Base-by-base conservation (phyloP, 2,797 vertebrate genomes). In the Myotis daubentonii region DNA sequence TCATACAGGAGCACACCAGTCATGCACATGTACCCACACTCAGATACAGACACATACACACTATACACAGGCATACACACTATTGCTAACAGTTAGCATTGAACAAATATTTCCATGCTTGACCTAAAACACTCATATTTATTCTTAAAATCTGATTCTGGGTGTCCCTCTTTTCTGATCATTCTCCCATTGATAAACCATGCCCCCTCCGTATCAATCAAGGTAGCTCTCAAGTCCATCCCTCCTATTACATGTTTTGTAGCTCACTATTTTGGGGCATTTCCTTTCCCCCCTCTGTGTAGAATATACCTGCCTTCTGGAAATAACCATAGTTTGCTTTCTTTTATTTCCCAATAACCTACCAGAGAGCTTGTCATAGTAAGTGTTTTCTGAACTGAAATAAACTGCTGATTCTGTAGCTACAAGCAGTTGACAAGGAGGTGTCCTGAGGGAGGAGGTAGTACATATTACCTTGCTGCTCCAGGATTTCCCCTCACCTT, bases 281-380 rank as follows among this genome's bases (percentile, higher is more conserved):
- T 70, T 87, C 3, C 1, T 89, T 90, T 83, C 66, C 33, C 13
- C 79, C 65, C 23, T 82, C 10, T 44, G 25, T 30, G 11, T 15
- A 66, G 13, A 57, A 23, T 79, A 33, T 74, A 81, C 72, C 30
- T 38, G 53, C 76, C 17, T 94, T 81, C 78, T 78, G 62, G 22
- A 87, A 93, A 84, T 53, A 84, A 25, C 11, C 70, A 22, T 68
- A 80, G 87, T 93, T 92, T 78, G 6, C 68, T 93, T 83, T 91
- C 28, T 92, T 92, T 95, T 92, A 71, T 82, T 94, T 95, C 20
- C 53, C 30, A 6, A 36, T 91, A 68, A 88, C 19, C 65, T 88
- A 88, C 62, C 4, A 82, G 36, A 86, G 53, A 55, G 36, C 12
- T 94, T 90, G 53, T 86, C 74, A 85, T 65, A 76, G 89, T 83